phyloP scores from a whole-genome alignment of 2,797 vertebrate genomes.

The Salarias fasciatus region DNA sequence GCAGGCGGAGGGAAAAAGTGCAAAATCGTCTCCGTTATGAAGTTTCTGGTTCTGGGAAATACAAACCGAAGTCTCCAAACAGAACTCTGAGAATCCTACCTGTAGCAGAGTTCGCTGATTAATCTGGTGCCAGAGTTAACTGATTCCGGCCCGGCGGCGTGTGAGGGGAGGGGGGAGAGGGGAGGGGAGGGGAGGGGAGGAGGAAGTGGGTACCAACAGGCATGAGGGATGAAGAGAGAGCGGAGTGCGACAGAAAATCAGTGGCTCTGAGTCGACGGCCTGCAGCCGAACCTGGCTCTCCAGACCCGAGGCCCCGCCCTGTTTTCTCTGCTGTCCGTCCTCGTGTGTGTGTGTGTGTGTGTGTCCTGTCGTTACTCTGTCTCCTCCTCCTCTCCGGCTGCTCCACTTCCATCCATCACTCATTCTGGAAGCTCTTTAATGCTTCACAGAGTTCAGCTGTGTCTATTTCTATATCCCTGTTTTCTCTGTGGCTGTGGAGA shows the following conservation, averaged over 20 bases:
- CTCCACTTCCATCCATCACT: slow-evolving; percentile 60
- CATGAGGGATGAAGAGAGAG: slow-evolving; percentile 75
- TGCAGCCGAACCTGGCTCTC: slow-evolving; percentile 56
- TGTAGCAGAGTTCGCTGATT: too few relatives aligned
- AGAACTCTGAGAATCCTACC: too few relatives aligned
- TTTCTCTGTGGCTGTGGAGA: slow-evolving; percentile 8
- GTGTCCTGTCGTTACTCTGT: background rate
- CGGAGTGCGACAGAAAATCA: slow-evolving; percentile 78
- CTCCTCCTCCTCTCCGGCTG: slow-evolving; percentile 31
- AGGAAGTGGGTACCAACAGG: slow-evolving; percentile 43
- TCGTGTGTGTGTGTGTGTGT: slow-evolving; percentile 6
- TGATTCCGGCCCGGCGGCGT: too few relatives aligned
- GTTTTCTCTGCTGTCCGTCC: background rate
- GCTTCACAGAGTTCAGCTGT: background rate
- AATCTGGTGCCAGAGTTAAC: too few relatives aligned
- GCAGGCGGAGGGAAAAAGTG: too few relatives aligned
- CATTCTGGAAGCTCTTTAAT: background rate
- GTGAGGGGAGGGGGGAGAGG: slow-evolving; percentile 26
- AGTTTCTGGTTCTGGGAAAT: too few relatives aligned
- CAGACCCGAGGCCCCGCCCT: slow-evolving; percentile 43
- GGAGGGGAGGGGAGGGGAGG: slow-evolving; percentile 25
- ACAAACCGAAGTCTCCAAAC: too few relatives aligned
- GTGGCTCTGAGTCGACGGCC: slow-evolving; percentile 62
- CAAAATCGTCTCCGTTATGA: too few relatives aligned
- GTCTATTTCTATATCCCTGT: slow-evolving; percentile 38